Percentiles rank a stretch among this genome's conserved stretches.
These are phyloP conservation scores for Diarsia rubi DNA, from an alignment of 2,888 invertebrate species.

Conservation along the genomic window DNA sequence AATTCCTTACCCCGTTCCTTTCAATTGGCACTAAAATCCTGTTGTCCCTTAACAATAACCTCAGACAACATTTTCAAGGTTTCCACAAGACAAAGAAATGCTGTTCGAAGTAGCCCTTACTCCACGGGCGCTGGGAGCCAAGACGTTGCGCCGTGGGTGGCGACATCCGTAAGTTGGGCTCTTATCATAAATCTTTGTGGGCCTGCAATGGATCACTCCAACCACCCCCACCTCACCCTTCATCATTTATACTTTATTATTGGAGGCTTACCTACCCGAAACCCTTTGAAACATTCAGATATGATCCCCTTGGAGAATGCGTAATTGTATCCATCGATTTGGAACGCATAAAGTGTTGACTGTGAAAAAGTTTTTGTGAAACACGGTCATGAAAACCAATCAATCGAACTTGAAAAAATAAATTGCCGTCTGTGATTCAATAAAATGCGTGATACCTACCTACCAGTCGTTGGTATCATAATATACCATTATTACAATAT, in stretches of 20 bases:
- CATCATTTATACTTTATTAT: constrained; percentile 83
- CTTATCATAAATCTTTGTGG: constrained; percentile 83
- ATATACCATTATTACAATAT: too few relatives aligned
- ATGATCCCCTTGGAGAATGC: constrained; percentile 17
- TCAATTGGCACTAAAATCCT: not conserved
- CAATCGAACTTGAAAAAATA: constrained; percentile 30
- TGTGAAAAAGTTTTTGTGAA: constrained; percentile 21
- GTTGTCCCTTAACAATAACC: not conserved
- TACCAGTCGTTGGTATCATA: not conserved
- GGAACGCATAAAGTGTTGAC: constrained; percentile 25
- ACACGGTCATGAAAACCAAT: constrained; percentile 39
- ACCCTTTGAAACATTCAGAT: constrained; percentile 69
- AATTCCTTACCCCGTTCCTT: too few relatives aligned
- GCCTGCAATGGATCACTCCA: constrained; percentile 77
- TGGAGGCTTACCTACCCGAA: constrained; percentile 75
- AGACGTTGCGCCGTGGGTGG: constrained; percentile 75
- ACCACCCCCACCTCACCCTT: constrained; percentile 71
- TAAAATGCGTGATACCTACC: not conserved
- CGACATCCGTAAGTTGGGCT: constrained; percentile 81
- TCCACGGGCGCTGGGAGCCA: constrained; percentile 60
- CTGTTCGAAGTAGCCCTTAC: constrained; percentile 39
- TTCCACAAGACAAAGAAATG: constrained; percentile 49
- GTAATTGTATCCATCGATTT: constrained; percentile 21
- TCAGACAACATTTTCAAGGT: constrained; percentile 31
- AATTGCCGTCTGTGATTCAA: constrained; percentile 31